These are phyloP conservation scores for Anarsia innoxiella DNA, from an alignment of 2,888 invertebrate genomes.

Conservation along the genomic window DNA sequence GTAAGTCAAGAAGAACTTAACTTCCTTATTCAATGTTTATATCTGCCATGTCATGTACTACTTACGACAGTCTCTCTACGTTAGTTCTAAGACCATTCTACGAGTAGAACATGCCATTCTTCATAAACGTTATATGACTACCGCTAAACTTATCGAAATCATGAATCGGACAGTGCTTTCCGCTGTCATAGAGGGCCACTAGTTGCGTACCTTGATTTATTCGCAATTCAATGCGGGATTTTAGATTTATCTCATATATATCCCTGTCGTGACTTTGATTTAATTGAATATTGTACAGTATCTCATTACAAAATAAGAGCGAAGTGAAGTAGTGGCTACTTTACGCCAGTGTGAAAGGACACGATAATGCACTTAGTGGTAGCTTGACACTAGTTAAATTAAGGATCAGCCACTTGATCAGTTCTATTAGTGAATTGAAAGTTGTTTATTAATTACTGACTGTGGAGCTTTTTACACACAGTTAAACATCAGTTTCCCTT, in stretches of 20 bases:
- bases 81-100: no score
- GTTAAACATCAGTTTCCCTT: no score
- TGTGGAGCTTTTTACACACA: no score
- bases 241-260: conserved; percentile 25
- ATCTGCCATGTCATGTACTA: no score
- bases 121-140: no score
- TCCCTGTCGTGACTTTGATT: conserved; percentile 28
- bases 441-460: no score
- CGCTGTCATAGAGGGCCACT: conserved; percentile 32
- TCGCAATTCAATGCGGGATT: conserved; percentile 19
- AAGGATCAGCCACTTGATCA: no score
- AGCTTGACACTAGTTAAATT: conserved; percentile 33
- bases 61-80: no score
- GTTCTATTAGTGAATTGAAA: no score
- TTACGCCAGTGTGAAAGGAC: conserved; percentile 45
- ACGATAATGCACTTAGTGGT: conserved; percentile 50
- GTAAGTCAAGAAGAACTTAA: no score
- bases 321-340: conserved; percentile 32
- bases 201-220: conserved; percentile 30
- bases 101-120: no score
- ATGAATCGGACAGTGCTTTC: conserved; percentile 24
- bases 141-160: conserved; percentile 12
- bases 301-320: conserved; percentile 45
- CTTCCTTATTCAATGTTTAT: no score
- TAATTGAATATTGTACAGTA: conserved; percentile 34